phyloP scores from a whole-genome alignment of 2,888 invertebrate species.

The Yponomeuta sedellus region DNA sequence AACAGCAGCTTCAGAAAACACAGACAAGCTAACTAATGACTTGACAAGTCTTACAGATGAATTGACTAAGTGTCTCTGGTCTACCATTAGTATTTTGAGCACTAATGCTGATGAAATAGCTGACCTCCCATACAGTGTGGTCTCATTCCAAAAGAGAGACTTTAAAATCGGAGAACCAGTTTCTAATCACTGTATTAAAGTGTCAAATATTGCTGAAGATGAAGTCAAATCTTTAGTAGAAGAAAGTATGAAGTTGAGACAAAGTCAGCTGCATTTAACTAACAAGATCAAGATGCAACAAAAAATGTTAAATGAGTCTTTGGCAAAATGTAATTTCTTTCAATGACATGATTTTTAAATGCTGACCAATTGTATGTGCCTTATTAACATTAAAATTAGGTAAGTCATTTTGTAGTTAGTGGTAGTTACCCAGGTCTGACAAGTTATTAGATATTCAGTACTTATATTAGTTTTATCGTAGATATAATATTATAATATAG shows the following conservation, averaged over 20 bases:
- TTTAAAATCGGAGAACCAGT: constrained; percentile 67
- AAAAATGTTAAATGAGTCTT: constrained; percentile 41
- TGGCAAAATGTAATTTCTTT: constrained; percentile 60
- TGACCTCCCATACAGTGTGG: constrained; percentile 62
- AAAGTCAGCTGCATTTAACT: constrained; percentile 45
- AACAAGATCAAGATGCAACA: constrained; percentile 53
- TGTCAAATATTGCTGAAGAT: constrained; percentile 34
- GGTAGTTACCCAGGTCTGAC: too few relatives aligned
- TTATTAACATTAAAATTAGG: constrained; percentile 22
- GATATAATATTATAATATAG: too few relatives aligned
- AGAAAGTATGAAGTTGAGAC: constrained; percentile 58
- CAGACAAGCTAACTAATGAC: constrained; percentile 45
- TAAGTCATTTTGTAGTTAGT: too few relatives aligned
- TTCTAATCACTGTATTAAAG: constrained; percentile 47
- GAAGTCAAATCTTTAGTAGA: constrained; percentile 61
- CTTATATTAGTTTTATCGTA: too few relatives aligned
- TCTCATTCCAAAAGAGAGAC: constrained; percentile 64
- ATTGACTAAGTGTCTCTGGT: constrained; percentile 58
- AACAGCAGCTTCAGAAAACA: constrained; percentile 50
- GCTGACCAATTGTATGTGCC: background rate
- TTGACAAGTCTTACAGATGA: constrained; percentile 47
- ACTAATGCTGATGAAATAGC: constrained; percentile 50
- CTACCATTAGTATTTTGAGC: constrained; percentile 54
- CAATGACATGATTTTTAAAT: constrained; percentile 26
- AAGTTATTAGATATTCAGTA: too few relatives aligned